Evolutionary conservation across 2,797 vertebrate genomes (phyloP).

Genomic region (Notolepis coatsorum): DNA sequence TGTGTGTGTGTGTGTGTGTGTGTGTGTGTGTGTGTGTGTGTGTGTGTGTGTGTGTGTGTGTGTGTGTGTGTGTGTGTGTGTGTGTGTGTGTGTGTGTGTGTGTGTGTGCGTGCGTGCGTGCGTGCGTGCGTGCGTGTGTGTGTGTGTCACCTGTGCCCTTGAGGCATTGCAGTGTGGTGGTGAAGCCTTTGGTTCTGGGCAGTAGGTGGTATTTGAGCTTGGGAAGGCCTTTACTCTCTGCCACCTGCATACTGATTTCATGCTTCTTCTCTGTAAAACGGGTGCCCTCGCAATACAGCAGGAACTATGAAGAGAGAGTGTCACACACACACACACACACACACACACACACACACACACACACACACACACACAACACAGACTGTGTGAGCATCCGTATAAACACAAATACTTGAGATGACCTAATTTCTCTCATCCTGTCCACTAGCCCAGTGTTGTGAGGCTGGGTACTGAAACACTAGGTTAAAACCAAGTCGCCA

Average conservation of each 20-base stretch:
- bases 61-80: too few relatives aligned
- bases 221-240: slow-evolving; percentile 94
- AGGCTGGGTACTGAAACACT: slow-evolving; percentile 20
- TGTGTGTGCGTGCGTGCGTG: background rate
- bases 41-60: too few relatives aligned
- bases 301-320: slow-evolving; percentile 81
- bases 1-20: too few relatives aligned
- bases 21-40: too few relatives aligned
- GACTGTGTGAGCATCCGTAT: background rate
- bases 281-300: slow-evolving; percentile 97
- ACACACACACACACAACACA: background rate
- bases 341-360: slow-evolving; percentile 9
- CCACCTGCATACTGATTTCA: slow-evolving; percentile 98
- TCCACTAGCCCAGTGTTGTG: slow-evolving; percentile 19
- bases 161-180: slow-evolving; percentile 95
- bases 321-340: slow-evolving; percentile 13
- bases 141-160: slow-evolving; percentile 90
- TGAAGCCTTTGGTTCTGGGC: slow-evolving; percentile 97
- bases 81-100: too few relatives aligned
- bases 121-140: background rate
- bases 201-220: slow-evolving; percentile 96
- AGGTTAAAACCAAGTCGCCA: background rate
- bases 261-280: slow-evolving; percentile 98
- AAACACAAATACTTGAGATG: slow-evolving; percentile 15
- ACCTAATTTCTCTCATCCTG: slow-evolving; percentile 31